Percentiles rank a stretch among this genome's conserved stretches.
Conservation (phyloP, 1,140 invertebrate genomes). For the Drosophila eugracilis region DNA sequence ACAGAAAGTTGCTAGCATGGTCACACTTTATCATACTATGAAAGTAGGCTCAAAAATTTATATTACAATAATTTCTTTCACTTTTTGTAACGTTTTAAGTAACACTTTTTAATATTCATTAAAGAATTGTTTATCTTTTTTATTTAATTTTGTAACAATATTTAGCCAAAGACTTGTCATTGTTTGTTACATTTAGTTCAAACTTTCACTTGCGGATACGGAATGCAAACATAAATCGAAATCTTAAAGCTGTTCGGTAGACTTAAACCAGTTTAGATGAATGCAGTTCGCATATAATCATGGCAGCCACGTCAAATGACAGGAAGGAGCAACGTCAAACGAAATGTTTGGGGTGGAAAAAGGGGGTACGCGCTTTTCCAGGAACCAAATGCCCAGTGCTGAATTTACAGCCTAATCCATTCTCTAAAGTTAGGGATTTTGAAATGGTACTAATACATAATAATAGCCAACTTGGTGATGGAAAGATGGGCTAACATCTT, state of each 20-base stretch:
- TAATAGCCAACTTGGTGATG: neutral
- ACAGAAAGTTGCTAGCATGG: neutral
- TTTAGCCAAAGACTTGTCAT: slow-evolving; percentile 3
- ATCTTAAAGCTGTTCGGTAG: slow-evolving; percentile 19
- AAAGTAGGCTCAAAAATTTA: no score
- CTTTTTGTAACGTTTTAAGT: neutral
- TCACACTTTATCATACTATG: neutral
- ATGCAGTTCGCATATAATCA: slow-evolving; percentile 46
- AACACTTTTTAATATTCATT: no score
- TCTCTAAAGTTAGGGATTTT: no score
- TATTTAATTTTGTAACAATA: neutral
- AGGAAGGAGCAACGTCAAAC: slow-evolving; percentile 8
- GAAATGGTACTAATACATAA: no score
- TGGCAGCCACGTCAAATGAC: slow-evolving; percentile 11
- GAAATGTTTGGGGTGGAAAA: neutral
- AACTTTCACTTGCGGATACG: slow-evolving; percentile 29
- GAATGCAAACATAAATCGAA: slow-evolving; percentile 6
- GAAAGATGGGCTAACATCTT: neutral
- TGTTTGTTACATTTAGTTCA: neutral
- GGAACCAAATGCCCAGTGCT: slow-evolving; percentile 15
- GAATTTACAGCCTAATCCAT: slow-evolving; percentile 39
- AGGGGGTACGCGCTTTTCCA: neutral
- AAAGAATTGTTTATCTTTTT: neutral
- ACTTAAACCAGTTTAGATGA: slow-evolving; percentile 60
- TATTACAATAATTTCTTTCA: neutral